Evolutionary conservation across 2,113 vertebrate genomes (phyloP).

Genomic region (Thinocorus orbignyianus): DNA sequence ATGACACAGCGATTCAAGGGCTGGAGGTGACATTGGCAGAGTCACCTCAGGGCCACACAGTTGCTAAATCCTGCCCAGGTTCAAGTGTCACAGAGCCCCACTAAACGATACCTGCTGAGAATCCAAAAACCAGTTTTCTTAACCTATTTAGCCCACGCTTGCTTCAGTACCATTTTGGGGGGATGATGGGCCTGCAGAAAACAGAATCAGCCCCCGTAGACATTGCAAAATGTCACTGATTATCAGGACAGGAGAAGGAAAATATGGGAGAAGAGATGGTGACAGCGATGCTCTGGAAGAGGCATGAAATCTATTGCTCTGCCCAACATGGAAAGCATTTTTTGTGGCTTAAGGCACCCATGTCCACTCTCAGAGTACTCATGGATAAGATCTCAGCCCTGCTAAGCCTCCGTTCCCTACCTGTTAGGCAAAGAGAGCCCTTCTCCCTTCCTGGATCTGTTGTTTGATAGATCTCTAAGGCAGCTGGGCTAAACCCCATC

Average conservation of each 20-base stretch:
- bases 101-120: neutral
- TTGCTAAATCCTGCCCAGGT: neutral
- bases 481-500: neutral
- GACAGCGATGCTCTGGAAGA: neutral
- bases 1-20: neutral
- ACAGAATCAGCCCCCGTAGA: rapidly evolving
- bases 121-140: neutral
- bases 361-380: neutral
- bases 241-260: neutral
- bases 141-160: neutral
- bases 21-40: slow-evolving; percentile 22
- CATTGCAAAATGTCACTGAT: neutral
- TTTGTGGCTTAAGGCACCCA: neutral
- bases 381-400: neutral
- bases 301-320: neutral
- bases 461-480: neutral
- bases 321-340: neutral
- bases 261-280: neutral
- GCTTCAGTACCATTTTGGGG: neutral
- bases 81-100: neutral
- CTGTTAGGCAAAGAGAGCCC: neutral
- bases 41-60: neutral
- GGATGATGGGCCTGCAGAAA: neutral
- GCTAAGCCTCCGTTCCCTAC: neutral
- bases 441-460: neutral